Conservation (phyloP, 2,888 invertebrate species). For the Drosophila histrio region DNA sequence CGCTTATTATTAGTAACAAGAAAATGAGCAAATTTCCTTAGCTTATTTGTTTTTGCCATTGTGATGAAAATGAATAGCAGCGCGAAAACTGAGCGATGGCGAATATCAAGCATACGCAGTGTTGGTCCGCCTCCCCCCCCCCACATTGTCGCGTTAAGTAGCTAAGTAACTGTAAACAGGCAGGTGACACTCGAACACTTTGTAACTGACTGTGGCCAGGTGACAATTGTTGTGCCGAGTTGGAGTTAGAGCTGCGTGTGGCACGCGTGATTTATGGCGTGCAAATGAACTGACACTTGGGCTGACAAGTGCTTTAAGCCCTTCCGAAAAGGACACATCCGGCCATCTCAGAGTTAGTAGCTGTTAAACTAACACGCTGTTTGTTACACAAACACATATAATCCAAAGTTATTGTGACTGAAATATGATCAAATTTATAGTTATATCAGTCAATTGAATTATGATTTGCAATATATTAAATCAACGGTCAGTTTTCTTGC, state of each 20-base stretch:
- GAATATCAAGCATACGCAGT: slow-evolving; percentile 26
- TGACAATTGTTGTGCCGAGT: slow-evolving; percentile 30
- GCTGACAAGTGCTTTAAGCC: slow-evolving; percentile 37
- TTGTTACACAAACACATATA: background rate
- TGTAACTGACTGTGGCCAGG: background rate
- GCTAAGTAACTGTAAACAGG: slow-evolving; percentile 22
- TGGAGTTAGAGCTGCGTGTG: slow-evolving; percentile 27
- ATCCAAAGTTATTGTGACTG: slow-evolving; percentile 2
- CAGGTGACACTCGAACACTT: slow-evolving; percentile 24
- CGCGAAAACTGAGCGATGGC: background rate
- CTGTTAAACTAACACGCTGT: background rate
- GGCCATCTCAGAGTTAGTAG: background rate
- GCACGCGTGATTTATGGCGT: slow-evolving; percentile 40
- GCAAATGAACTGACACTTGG: slow-evolving; percentile 50
- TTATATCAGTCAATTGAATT: slow-evolving; percentile 13
- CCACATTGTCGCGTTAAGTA: slow-evolving; percentile 3
- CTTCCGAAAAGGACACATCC: background rate
- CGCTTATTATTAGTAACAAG: slow-evolving; percentile 25
- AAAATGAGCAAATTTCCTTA: background rate
- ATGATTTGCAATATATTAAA: slow-evolving; percentile 1
- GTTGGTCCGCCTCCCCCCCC: background rate
- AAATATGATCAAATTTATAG: background rate
- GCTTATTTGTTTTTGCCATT: slow-evolving; percentile 5
- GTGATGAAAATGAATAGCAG: slow-evolving; percentile 47
- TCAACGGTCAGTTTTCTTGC: slow-evolving; percentile 7